phyloP scores from a whole-genome alignment of 2,797 vertebrate genomes.

The Aplochiton taeniatus region DNA sequence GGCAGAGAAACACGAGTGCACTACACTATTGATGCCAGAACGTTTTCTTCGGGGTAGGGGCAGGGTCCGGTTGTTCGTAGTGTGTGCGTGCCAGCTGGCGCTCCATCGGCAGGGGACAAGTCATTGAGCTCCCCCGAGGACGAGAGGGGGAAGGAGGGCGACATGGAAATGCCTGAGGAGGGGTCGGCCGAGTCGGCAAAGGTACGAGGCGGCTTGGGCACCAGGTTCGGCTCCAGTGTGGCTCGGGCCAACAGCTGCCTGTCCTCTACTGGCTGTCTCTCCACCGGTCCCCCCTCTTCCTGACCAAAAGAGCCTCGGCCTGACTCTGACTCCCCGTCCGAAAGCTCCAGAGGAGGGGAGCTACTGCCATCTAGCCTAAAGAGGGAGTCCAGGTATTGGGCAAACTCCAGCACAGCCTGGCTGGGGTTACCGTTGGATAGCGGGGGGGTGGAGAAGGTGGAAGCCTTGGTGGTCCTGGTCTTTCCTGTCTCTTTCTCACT shows the following conservation, averaged over 20 bases:
- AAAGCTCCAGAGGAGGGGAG: conserved; percentile 90
- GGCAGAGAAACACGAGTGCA: conserved; percentile 11
- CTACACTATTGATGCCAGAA: conserved; percentile 78
- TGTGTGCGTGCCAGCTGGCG: conserved; percentile 76
- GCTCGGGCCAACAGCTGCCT: conserved; percentile 92
- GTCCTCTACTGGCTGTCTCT: conserved; percentile 66
- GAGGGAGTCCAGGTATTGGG: conserved; percentile 97
- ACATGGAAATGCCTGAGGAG: conserved; percentile 96
- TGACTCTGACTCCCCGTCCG: conserved; percentile 91
- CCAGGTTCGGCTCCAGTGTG: conserved; percentile 92
- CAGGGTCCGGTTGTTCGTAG: conserved; percentile 81
- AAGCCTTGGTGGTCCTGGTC: conserved; percentile 28
- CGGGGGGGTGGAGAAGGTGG: conserved; percentile 68
- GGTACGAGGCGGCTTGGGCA: conserved; percentile 94
- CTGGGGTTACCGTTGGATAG: conserved; percentile 84
- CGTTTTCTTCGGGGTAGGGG: conserved; percentile 76
- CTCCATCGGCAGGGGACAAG: conserved; percentile 88
- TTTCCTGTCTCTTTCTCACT: conserved; percentile 52
- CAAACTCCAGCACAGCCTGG: conserved; percentile 95
- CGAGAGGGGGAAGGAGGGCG: conserved; percentile 96
- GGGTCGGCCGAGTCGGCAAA: conserved; percentile 94
- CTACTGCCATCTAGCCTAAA: conserved; percentile 95
- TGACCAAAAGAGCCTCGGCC: conserved; percentile 81
- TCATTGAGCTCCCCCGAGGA: conserved; percentile 98
- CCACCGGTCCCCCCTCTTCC: conserved; percentile 81